These are phyloP conservation scores for Drosophila funebris DNA, from an alignment of 1,140 invertebrate species.

Conservation along the genomic window DNA sequence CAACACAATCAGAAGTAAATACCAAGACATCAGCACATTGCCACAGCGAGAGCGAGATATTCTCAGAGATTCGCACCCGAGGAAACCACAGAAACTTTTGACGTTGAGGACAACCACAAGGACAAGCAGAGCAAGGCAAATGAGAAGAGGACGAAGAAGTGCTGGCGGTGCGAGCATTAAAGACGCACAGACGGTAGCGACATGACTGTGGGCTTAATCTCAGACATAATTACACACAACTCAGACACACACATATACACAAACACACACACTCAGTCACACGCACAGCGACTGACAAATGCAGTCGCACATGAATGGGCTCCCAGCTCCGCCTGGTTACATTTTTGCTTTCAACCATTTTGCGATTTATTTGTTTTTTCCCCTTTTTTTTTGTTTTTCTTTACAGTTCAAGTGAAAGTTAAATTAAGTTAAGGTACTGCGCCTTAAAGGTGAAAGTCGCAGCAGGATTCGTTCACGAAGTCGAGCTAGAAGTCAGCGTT, in stretches of 20 bases:
- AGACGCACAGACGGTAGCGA: conserved; percentile 52
- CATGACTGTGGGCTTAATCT: conserved; percentile 78
- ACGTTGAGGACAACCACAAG: conserved; percentile 51
- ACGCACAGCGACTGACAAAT: conserved; percentile 64
- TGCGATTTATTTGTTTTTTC: conserved; percentile 43
- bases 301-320: conserved; percentile 68
- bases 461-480: not conserved
- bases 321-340: conserved; percentile 25
- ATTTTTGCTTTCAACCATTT: conserved; percentile 28
- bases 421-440: conserved; percentile 56
- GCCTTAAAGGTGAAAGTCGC: conserved; percentile 36
- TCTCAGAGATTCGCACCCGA: conserved; percentile 46
- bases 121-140: conserved; percentile 14
- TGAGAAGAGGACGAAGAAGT: not conserved
- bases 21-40: conserved; percentile 60
- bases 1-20: conserved; percentile 57
- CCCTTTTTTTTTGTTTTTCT: not conserved
- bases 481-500: conserved; percentile 4
- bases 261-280: conserved; percentile 7
- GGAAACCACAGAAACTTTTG: conserved; percentile 72
- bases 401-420: conserved; percentile 53
- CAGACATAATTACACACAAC: conserved; percentile 78
- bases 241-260: conserved; percentile 32
- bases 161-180: conserved; percentile 44
- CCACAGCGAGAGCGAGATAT: conserved; percentile 25